Evolutionary conservation across 2,888 invertebrate genomes (phyloP), one percentile per base, ranked within the genome.

Genomic region (Amphimallon solstitiale): DNA sequence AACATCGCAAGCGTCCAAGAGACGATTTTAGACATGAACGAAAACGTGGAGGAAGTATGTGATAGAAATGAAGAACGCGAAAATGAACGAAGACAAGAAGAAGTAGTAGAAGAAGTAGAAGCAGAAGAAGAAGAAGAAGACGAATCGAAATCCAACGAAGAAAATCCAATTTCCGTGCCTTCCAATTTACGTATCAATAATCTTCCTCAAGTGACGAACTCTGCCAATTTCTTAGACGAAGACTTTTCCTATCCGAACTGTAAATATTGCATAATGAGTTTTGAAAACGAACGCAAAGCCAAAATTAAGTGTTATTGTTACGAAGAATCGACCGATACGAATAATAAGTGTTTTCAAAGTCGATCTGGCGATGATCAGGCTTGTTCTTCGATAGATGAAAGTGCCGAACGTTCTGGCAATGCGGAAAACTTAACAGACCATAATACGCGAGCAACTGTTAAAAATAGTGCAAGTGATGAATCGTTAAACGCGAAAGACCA

Each of bases 231-330:
- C 2, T 38, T 10, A 38, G 14, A 51, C 21, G 48, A 60, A 35
- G 37, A 40, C 23, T 45, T 40, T 23, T 37, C 51, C n/a, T 35
- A 43, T 35, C 45, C 52, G 14, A 66, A 66, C 35, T 66, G 62
- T 61, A 61, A 52, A 52, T 66, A 61, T 34, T 61, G 66, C 37
- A 45, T 66, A 21, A 61, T 66, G 66, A 66, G 51, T 45, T 34
- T 61, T 15, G 66, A 51, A 34, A 54, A 45, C 5, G 66, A 54
- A 19, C 51, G 54, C 1, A 52, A 21, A 3, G 66, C 52, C 15
- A 66, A 45, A 21, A 61, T 61, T 12, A 66, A 61, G 52, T 66
- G 66, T 45, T 60, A 61, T 15, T 66, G 66, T 35, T 35, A 35
- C n/a, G 54, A 62, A 5, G 38, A 38, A 21, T 38, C 56, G 15